Base-by-base conservation (phyloP, 2,113 vertebrate species). In the Beaufortia kweichowensis region DNA sequence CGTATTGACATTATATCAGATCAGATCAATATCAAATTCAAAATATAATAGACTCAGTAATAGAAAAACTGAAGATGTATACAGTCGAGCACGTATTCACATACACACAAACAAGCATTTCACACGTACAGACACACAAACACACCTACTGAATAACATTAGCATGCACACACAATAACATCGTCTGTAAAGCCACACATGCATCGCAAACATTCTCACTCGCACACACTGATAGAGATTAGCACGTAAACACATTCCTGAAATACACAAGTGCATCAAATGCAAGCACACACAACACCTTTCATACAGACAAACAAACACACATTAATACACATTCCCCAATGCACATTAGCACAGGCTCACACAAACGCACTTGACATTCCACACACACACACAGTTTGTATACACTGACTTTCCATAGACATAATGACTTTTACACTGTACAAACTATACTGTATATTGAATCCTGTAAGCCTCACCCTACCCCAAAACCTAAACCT, bases 141-240 rank as follows among this genome's bases (percentile, higher is more conserved):
- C 28, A 57, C 43, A 21, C 19, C 48, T 5, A 78, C 12, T 33
- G 12, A 53, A 21, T 33, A 29, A 61, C 26, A 70, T 21, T 28
- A 29, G 41, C 79, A 79, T 70, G 84, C 84, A 86, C 87, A 84
- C 65, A 76, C 77, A 62, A 9, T 21, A 9, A 53, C 8, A 2
- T n/a, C 19, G 7, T 53, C 48, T 53, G 19, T 21, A 7, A 19
- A 53, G 19, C 19, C 53, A 85, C 82, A 60, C 71, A 59, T 39
- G 28, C 33, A 31, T 53, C 50, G 50, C 76, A 83, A 69, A 86
- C 67, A 79, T 48, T 84, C 59, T 81, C 70, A 75, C 60, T 48
- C 68, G 57, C 62, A 61, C 14, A 17, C 68, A 43, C 62, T 39
- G 28, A 65, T n/a, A 76, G 53, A 77, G 9, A 15, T 17, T 57